Evolutionary conservation across 2,113 vertebrate species (phyloP).

Genomic region (human): DNA sequence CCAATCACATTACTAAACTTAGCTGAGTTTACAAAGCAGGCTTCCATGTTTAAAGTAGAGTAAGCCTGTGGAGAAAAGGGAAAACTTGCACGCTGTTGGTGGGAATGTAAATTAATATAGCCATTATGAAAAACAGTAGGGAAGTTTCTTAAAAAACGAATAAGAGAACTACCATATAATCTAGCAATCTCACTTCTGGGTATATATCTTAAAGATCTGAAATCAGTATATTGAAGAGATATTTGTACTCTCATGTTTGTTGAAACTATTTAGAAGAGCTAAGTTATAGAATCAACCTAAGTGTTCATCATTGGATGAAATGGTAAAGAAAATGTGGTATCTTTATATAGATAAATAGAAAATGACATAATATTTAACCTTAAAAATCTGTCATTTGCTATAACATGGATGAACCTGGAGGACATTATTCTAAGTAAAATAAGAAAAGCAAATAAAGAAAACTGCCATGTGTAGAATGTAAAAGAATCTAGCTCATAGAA

Average conservation of each 20-base stretch:
- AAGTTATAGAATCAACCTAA: background rate
- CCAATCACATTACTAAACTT: background rate
- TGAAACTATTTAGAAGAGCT: background rate
- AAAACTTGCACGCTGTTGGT: background rate
- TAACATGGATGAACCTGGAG: background rate
- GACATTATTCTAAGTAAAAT: background rate
- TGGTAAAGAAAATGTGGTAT: background rate
- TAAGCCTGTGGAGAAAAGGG: background rate
- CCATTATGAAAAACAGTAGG: background rate
- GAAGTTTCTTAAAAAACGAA: background rate
- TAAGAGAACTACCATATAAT: background rate
- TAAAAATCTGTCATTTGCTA: background rate
- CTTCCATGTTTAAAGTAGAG: background rate
- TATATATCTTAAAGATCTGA: background rate
- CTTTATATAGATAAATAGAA: background rate
- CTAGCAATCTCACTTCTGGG: background rate
- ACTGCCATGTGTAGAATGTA: background rate
- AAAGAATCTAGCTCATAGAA: background rate
- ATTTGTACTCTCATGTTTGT: background rate
- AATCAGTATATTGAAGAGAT: background rate
- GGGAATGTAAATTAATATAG: background rate
- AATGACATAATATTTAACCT: background rate
- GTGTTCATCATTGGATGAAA: too few relatives aligned
- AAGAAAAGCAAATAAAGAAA: background rate
- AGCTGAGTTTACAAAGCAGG: background rate